Evolutionary conservation across 2,113 vertebrate species (phyloP).

Genomic region (Sterrhoptilus dennistouni): DNA sequence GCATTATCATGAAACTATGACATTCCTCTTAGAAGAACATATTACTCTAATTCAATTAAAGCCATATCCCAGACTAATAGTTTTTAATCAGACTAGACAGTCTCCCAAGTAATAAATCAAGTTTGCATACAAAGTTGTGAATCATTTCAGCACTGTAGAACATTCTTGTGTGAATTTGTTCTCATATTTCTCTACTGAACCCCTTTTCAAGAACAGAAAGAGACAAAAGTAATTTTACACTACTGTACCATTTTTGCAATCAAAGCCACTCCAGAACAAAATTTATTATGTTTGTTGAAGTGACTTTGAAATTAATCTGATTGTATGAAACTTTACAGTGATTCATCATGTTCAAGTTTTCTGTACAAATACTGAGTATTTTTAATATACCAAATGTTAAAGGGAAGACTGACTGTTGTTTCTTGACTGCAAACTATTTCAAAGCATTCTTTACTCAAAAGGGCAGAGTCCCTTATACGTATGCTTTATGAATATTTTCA

Average conservation of each 20-base stretch:
- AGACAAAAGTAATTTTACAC: neutral
- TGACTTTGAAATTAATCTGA: neutral
- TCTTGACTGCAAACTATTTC: neutral
- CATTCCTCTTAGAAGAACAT: neutral
- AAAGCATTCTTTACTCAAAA: neutral
- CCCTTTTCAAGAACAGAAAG: neutral
- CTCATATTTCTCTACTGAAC: neutral
- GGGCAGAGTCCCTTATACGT: neutral
- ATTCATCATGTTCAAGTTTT: neutral
- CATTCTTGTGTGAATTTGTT: neutral
- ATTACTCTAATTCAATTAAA: conserved; percentile 16
- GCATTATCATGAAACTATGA: neutral
- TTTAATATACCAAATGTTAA: neutral
- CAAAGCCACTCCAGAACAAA: neutral
- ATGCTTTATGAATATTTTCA: neutral
- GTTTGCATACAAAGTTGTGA: neutral
- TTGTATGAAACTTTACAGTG: neutral
- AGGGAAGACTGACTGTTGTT: neutral
- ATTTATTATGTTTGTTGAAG: neutral
- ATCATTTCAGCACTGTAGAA: neutral
- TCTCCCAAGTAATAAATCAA: neutral
- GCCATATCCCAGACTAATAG: neutral
- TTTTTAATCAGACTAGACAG: neutral
- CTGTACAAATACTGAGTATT: neutral
- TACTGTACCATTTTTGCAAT: neutral